These are phyloP conservation scores for Anaspis maculata DNA, from an alignment of 2,888 invertebrate genomes.

Conservation along the genomic window DNA sequence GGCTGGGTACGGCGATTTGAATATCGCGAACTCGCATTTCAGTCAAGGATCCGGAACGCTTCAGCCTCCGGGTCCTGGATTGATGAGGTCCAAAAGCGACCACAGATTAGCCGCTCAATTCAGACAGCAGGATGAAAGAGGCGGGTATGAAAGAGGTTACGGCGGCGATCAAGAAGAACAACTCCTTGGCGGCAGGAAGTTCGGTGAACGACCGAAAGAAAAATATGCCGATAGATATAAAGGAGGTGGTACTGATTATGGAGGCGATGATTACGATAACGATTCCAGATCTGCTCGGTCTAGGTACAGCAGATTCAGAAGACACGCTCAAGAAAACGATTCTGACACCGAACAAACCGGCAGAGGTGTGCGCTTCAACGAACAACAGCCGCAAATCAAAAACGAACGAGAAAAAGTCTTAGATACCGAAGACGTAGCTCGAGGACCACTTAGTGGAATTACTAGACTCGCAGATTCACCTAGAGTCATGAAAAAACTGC, in stretches of 20 bases:
- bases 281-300: constrained; percentile 56
- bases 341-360: constrained; percentile 60
- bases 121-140: constrained; percentile 72
- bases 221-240: constrained; percentile 35
- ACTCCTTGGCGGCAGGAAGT: constrained; percentile 65
- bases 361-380: constrained; percentile 59
- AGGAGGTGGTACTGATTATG: constrained; percentile 47
- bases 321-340: constrained; percentile 59
- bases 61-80: constrained; percentile 60
- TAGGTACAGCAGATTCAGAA: constrained; percentile 55
- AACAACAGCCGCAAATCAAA: constrained; percentile 42
- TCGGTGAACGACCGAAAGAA: constrained; percentile 57
- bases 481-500: constrained; percentile 79
- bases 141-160: constrained; percentile 45
- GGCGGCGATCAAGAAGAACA: constrained; percentile 57
- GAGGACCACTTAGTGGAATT: constrained; percentile 81
- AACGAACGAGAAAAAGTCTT: constrained; percentile 66
- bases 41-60: constrained; percentile 43
- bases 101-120: constrained; percentile 84
- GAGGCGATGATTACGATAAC: constrained; percentile 56
- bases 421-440: constrained; percentile 84
- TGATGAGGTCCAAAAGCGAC: constrained; percentile 90
- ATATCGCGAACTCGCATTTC: constrained; percentile 52
- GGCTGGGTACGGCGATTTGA: constrained; percentile 83
- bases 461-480: constrained; percentile 81